phyloP scores from a whole-genome alignment of 2,797 vertebrate genomes.

The Bufotes viridis region DNA sequence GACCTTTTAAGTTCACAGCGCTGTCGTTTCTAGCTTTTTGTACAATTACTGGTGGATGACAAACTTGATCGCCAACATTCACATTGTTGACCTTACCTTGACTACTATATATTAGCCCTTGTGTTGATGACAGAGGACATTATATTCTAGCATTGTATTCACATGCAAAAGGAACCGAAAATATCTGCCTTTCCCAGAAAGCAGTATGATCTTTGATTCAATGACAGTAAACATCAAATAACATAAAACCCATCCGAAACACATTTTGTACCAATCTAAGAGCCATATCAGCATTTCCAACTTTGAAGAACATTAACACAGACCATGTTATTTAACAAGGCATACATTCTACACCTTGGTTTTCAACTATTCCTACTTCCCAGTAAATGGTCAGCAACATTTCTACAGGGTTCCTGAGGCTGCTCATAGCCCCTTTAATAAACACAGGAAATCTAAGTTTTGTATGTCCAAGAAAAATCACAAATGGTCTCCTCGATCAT shows the following conservation, averaged over 20 bases:
- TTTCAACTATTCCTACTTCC: not conserved
- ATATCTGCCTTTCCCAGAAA: not conserved
- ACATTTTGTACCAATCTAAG: not conserved
- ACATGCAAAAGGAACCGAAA: not conserved
- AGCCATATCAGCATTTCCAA: not conserved
- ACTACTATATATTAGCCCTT: conserved; percentile 4
- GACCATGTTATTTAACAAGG: not conserved
- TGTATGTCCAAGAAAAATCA: not conserved
- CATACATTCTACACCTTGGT: not conserved
- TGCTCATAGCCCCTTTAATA: not conserved
- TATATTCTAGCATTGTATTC: not conserved
- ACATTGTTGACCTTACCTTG: not conserved
- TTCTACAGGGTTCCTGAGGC: not conserved
- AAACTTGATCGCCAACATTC: not conserved
- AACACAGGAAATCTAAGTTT: not conserved
- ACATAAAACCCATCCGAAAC: not conserved
- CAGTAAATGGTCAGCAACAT: not conserved
- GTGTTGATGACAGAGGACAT: conserved; percentile 5
- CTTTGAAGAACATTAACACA: not conserved
- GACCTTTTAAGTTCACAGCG: conserved; percentile 12
- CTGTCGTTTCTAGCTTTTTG: not conserved
- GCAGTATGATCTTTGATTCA: not conserved
- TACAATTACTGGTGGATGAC: not conserved
- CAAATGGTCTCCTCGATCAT: conserved; percentile 1
- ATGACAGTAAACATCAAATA: not conserved